A percentile compares a stretch with the other conserved stretches of the same genome.
Evolutionary conservation across 2,113 vertebrate species (phyloP).

Genomic region (Lamprotornis superbus): DNA sequence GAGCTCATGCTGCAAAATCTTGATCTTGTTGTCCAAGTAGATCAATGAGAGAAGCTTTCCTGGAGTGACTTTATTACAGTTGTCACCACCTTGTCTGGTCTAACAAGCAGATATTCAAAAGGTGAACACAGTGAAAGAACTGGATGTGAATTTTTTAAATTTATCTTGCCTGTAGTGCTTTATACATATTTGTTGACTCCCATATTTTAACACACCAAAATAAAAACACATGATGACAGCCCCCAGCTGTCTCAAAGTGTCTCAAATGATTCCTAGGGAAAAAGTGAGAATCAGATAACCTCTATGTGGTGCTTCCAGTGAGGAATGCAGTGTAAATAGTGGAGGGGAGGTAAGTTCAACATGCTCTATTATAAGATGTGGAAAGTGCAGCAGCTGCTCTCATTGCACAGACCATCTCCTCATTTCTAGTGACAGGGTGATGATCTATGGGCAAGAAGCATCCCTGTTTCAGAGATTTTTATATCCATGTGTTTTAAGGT

Average conservation of each 20-base stretch:
- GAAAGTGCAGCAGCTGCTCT: background rate
- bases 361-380: fast-evolving
- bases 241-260: background rate
- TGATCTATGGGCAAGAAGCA: background rate
- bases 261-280: background rate
- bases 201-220: background rate
- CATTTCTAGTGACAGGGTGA: background rate
- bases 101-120: background rate
- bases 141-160: background rate
- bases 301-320: background rate
- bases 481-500: background rate
- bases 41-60: background rate
- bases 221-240: background rate
- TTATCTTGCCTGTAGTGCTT: background rate
- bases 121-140: background rate
- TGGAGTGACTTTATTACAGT: background rate
- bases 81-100: background rate
- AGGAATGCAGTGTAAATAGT: background rate
- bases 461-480: background rate
- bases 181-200: background rate
- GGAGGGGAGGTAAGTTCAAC: background rate
- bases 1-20: background rate
- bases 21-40: background rate
- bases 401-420: background rate
- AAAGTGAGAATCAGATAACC: background rate